Evolutionary conservation across 2,113 vertebrate genomes (phyloP).

Genomic region (Microcebus tavaratra): DNA sequence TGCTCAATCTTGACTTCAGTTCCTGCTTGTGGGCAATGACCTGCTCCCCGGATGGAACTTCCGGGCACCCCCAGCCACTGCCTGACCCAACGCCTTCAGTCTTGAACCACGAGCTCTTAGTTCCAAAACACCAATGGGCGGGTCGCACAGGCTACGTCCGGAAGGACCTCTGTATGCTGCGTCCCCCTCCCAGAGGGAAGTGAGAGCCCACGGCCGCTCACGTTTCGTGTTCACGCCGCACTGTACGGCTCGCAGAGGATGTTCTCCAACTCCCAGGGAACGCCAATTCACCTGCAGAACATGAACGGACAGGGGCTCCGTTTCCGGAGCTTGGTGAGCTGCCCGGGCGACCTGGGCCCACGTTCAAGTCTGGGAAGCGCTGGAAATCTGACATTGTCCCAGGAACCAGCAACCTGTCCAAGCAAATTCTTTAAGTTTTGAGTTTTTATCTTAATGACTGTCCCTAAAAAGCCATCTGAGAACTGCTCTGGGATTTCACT

Average conservation of each 20-base stretch:
- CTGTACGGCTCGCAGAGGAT: neutral
- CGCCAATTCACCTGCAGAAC: too few species aligned
- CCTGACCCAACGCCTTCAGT: neutral
- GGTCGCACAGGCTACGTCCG: neutral
- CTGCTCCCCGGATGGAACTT: too few species aligned
- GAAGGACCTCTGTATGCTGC: neutral
- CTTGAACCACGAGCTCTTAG: neutral
- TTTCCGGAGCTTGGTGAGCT: too few species aligned
- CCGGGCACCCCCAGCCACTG: accelerated
- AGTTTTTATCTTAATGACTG: too few species aligned
- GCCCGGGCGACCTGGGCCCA: too few species aligned
- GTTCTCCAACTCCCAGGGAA: neutral
- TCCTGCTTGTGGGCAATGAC: neutral
- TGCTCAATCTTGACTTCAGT: too few species aligned
- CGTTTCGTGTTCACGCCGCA: neutral
- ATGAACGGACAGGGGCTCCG: too few species aligned
- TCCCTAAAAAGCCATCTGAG: neutral
- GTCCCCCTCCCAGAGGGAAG: neutral
- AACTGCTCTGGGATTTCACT: neutral
- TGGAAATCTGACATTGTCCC: neutral
- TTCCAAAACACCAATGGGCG: neutral
- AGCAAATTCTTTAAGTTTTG: too few species aligned
- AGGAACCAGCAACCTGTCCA: neutral
- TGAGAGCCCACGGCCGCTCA: neutral
- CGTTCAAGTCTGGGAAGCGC: accelerated